phyloP scores from a whole-genome alignment of 2,113 vertebrate species.

The Corythornis cristatus region DNA sequence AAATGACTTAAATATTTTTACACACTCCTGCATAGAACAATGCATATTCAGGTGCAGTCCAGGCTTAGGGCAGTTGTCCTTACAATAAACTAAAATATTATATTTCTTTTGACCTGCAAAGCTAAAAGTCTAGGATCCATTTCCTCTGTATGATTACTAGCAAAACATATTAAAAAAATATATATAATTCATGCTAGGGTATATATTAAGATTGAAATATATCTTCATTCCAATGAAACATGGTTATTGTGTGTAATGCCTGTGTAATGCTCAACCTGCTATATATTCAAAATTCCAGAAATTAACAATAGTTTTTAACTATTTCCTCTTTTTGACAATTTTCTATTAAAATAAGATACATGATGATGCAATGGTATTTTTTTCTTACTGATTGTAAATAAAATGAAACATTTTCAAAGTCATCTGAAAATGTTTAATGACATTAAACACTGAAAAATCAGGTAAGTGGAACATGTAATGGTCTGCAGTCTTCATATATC shows the following conservation, averaged over 20 bases:
- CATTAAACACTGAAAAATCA: not conserved
- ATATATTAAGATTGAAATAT: not conserved
- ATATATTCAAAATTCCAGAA: not conserved
- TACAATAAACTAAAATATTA: not conserved
- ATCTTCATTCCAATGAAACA: not conserved
- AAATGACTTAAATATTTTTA: not conserved
- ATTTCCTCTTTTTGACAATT: not conserved
- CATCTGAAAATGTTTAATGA: not conserved
- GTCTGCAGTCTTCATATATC: not conserved
- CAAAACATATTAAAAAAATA: not conserved
- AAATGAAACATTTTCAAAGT: not conserved
- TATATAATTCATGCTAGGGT: not conserved
- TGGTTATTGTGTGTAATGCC: not conserved
- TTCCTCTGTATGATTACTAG: not conserved
- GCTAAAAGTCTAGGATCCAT: not conserved
- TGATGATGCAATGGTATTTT: not conserved
- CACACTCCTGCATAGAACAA: not conserved
- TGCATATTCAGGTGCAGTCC: not conserved
- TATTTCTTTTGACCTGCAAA: not conserved
- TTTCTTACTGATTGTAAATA: not conserved
- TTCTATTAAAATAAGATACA: not conserved
- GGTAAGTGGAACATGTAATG: accelerated
- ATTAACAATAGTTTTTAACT: not conserved
- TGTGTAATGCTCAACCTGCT: not conserved
- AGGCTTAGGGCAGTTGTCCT: not conserved